Base-by-base conservation (phyloP, 2,797 vertebrate species). In the Catostomus latipinnis region DNA sequence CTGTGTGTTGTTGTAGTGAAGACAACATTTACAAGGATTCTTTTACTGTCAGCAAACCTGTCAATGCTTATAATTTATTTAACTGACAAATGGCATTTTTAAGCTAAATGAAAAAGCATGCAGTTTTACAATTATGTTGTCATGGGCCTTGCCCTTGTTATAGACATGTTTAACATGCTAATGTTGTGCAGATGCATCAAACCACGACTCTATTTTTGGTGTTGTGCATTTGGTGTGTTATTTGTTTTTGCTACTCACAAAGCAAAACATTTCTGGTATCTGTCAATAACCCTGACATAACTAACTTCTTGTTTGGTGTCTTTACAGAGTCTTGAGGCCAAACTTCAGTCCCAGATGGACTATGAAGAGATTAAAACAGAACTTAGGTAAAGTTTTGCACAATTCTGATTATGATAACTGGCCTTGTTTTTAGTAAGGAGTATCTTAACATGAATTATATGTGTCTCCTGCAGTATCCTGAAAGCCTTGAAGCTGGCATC, bases 301-400 rank as follows among this genome's bases (percentile, higher is more conserved):
- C 14, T 61, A 43, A 53, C 66, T 16, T 62, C 56, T 13, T 18
- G 1, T 46, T 46, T 62, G 63, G 61, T 83, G 22, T 60, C 12
- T 76, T 48, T 11, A 14, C 89, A 99, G 98, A 97, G 95, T 90
- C 94, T 99, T 93, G 97, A 99, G 92, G 93, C 95, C 88, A 98
- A 97, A 92, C 93, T 99, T 54, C 96, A 95, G 87, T 95, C 95
- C 0, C 98, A 98, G 91, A 94, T 96, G 1, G 96, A 99, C 92
- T 98, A 99, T 0, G 97, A 98, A 86, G 97, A 99, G 93, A 98
- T 98, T 91, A 99, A 99, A 93, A 98, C 97, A 0, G 97, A 99
- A 89, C 94, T 99, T 90, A 98, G 97, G 98, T 99, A 93, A 71
- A 82, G 8, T 67, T 82, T 79, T 1, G 0, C 22, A 61, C 18